Base-by-base conservation (phyloP, 2,888 invertebrate species). In the Hypolimnas misippus region DNA sequence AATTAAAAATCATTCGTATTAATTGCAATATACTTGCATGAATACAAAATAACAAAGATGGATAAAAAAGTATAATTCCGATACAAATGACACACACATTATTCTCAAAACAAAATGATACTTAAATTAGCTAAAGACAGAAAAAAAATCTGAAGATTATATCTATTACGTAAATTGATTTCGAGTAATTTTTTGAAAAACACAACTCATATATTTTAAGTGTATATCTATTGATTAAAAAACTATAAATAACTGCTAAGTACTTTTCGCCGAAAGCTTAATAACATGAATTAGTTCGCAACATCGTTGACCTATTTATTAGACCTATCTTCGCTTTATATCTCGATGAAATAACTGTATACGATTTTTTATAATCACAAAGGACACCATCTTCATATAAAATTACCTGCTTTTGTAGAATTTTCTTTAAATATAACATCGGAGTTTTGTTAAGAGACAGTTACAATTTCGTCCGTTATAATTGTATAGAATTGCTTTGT, bases 381-480 rank as follows among this genome's bases (percentile, higher is more conserved):
- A 85, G 83, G 78, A 81, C 77, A 80, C 79, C 78, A 76, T 76
- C 76, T 76, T 76, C 74, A 76, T 79, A 83, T 82, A 86, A 88
- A 86, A 88, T 89, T 90, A 90, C 89, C 89, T 90, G 91, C 86
- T 81, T 86, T 91, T 89, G 84, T 86, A 74, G 72, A 62, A 76
- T 82, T 79, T 81, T 79, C 77, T 78, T 81, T 73, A 79, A 80
- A 81, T 78, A 80, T 79, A 82, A 79, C 77, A 75, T 83, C 81
- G 77, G 79, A 83, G 81, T 85, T 86, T 87, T 84, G 84, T 86
- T 77, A 80, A 81, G 79, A 85, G 87, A 92, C 90, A 88, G 91
- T 92, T 92, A 92, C 89, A 85, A 87, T 91, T 89, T 90, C 72
- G 89, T 88, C 91, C 91, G 92, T 92, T 92, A 91, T 92, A 91